phyloP scores from a whole-genome alignment of 2,113 vertebrate genomes.

The Suricata suricatta region DNA sequence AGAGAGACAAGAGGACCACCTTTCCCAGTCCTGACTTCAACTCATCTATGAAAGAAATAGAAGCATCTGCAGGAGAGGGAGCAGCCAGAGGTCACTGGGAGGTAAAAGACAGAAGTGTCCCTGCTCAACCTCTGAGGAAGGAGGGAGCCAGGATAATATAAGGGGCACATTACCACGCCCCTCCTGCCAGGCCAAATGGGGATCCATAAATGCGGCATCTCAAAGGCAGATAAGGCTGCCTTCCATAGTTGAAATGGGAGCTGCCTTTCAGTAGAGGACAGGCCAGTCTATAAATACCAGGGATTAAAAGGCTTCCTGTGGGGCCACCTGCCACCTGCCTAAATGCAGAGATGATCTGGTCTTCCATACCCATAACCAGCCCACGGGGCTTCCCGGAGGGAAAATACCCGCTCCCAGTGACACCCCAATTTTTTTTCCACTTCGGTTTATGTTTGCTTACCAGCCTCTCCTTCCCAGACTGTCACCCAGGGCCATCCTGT shows the following conservation, averaged over 20 bases:
- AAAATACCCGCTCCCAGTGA: not conserved
- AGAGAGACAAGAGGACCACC: conserved; percentile 1
- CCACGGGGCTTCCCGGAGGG: not conserved
- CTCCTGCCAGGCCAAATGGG: conserved; percentile 22
- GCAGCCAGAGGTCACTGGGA: conserved; percentile 37
- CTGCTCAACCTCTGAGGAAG: conserved; percentile 40
- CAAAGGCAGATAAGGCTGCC: conserved; percentile 57
- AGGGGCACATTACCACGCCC: not conserved
- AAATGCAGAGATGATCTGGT: conserved; percentile 9
- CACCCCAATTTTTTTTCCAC: not conserved
- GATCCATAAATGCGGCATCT: conserved; percentile 37
- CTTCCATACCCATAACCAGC: not conserved
- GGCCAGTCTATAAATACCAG: conserved; percentile 68
- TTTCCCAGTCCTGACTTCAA: not conserved
- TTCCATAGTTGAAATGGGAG: conserved; percentile 32
- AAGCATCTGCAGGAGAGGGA: not conserved
- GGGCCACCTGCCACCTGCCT: conserved; percentile 18
- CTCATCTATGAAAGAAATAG: not conserved
- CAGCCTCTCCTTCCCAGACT: not conserved
- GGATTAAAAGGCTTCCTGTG: conserved; percentile 64
- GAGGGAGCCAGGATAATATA: conserved; percentile 33
- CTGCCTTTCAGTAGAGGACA: conserved; percentile 55
- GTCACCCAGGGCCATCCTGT: not conserved
- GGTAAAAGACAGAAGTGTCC: not conserved
- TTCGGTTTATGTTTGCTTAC: not conserved